Conservation (phyloP, 2,797 vertebrate genomes). For the Acrossocheilus fasciatus region DNA sequence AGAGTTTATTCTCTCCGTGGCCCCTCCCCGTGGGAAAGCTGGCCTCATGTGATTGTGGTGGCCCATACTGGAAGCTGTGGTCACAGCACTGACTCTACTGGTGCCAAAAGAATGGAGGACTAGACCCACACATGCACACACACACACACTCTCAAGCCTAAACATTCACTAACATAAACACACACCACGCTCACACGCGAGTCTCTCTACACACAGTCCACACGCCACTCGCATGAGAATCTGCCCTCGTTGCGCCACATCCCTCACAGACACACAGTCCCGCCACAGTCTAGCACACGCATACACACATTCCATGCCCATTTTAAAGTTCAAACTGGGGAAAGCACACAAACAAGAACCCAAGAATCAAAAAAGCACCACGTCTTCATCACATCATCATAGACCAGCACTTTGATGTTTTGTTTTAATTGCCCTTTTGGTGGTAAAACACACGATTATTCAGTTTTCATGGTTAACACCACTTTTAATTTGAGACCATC, state of each 20-base stretch:
- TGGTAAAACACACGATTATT: constrained; percentile 48
- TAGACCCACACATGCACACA: constrained; percentile 3
- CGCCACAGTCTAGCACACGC: constrained; percentile 59
- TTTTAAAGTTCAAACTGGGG: constrained; percentile 54
- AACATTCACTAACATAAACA: constrained; percentile 36
- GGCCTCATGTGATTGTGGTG: constrained; percentile 79
- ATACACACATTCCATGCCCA: constrained; percentile 53
- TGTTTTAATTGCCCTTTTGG: constrained; percentile 51
- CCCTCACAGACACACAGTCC: constrained; percentile 61
- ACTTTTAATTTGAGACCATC: constrained; percentile 23
- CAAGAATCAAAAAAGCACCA: constrained; percentile 39
- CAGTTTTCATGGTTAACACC: constrained; percentile 34
- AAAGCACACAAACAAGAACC: constrained; percentile 56
- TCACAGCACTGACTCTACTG: constrained; percentile 75
- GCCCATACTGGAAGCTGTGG: constrained; percentile 83
- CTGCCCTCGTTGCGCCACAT: constrained; percentile 70
- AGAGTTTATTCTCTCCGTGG: not conserved
- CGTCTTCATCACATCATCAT: constrained; percentile 38
- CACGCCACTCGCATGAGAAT: constrained; percentile 48
- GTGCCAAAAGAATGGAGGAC: constrained; percentile 73
- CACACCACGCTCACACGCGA: constrained; percentile 39
- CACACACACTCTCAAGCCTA: constrained; percentile 7
- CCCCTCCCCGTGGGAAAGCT: constrained; percentile 82
- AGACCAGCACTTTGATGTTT: constrained; percentile 44
- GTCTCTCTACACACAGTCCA: constrained; percentile 51